Evolutionary conservation across 2,888 invertebrate genomes (phyloP).

Genomic region (Tanytarsus gracilentus): DNA sequence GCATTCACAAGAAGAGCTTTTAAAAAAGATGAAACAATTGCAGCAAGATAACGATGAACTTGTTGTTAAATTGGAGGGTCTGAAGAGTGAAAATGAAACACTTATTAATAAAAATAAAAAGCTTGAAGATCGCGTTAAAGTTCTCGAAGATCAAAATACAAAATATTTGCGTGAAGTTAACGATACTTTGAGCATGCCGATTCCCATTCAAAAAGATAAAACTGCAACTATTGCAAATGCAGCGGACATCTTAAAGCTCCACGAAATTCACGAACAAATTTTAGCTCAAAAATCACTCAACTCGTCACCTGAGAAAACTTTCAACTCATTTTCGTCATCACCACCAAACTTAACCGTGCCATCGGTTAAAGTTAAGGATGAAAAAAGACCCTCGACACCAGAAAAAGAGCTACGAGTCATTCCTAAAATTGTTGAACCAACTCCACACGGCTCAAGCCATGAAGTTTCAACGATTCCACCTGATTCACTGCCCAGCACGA

Average conservation of each 20-base stretch:
- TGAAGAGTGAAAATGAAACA: conserved; percentile 11
- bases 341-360: conserved; percentile 5
- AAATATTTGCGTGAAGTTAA: background rate
- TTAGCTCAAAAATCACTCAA: background rate
- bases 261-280: background rate
- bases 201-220: background rate
- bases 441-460: no score
- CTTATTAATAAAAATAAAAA: conserved; percentile 19
- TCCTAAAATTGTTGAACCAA: conserved; percentile 16
- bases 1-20: conserved; percentile 12
- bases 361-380: background rate
- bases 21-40: conserved; percentile 14
- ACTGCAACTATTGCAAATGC: no score
- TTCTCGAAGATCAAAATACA: conserved; percentile 15
- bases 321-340: background rate
- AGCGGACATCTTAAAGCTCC: background rate
- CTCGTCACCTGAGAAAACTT: background rate
- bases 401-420: conserved; percentile 7
- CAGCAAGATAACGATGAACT: conserved; percentile 20
- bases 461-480: background rate
- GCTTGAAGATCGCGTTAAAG: conserved; percentile 8
- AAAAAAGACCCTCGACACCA: background rate
- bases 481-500: background rate
- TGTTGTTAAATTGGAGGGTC: conserved; percentile 6
- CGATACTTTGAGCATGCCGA: background rate